Evolutionary conservation across 2,888 invertebrate genomes (phyloP).

Genomic region (Matsumyia berberina): DNA sequence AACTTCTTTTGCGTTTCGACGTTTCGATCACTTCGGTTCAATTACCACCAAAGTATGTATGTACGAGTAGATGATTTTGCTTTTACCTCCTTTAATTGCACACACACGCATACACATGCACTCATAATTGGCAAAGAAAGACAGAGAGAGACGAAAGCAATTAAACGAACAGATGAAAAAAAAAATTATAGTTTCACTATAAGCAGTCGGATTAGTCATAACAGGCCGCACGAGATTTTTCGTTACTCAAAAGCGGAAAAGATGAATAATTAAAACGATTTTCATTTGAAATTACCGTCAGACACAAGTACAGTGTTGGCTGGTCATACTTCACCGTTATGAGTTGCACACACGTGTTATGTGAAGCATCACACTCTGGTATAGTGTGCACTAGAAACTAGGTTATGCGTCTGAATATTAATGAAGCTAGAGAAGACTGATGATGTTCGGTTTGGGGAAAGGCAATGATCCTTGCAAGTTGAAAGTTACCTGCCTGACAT

Average conservation of each 20-base stretch:
- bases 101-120: not conserved
- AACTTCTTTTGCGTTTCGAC: slow-evolving; percentile 5
- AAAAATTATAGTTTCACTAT: slow-evolving; percentile 24
- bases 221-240: slow-evolving; percentile 5
- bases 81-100: slow-evolving; percentile 41
- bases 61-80: slow-evolving; percentile 23
- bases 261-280: slow-evolving; percentile 37
- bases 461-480: not conserved
- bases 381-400: not conserved
- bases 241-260: slow-evolving; percentile 20
- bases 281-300: slow-evolving; percentile 22
- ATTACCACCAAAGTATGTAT: slow-evolving; percentile 47
- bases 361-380: slow-evolving; percentile 20
- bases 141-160: slow-evolving; percentile 29
- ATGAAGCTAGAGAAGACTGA: not conserved
- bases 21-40: slow-evolving; percentile 48
- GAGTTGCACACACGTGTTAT: slow-evolving; percentile 21
- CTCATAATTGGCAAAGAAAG: slow-evolving; percentile 14
- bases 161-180: slow-evolving; percentile 21
- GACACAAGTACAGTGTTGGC: slow-evolving; percentile 5
- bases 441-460: not conserved
- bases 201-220: slow-evolving; percentile 40
- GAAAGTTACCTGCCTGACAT: not conserved
- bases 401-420: not conserved
- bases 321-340: not conserved